Conservation (phyloP, 2,888 invertebrate species). For the Himalopsyche japonica region DNA sequence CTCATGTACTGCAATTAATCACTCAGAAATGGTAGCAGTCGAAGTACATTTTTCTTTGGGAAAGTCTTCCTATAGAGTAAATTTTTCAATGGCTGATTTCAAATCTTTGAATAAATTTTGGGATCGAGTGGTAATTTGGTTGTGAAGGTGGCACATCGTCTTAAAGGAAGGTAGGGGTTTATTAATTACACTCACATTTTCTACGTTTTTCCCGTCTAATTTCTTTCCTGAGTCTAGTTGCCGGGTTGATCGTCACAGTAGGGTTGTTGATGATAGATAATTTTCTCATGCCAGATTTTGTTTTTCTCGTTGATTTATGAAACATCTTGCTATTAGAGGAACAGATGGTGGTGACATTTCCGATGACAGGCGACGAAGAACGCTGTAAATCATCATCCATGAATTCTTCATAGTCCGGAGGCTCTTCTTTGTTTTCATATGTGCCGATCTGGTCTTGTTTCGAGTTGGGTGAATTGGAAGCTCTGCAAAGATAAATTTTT, state of each 20-base stretch:
- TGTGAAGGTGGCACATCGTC: too few species aligned
- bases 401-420: constrained; percentile 13
- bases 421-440: constrained; percentile 15
- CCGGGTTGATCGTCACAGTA: constrained; percentile 19
- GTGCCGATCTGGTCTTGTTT: constrained; percentile 2
- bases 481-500: neutral
- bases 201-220: constrained; percentile 1
- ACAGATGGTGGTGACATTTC: neutral
- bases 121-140: too few species aligned
- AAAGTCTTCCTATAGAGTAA: too few species aligned
- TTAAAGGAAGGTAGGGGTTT: too few species aligned
- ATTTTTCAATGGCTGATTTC: too few species aligned
- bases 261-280: constrained; percentile 21
- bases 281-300: neutral
- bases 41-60: too few species aligned
- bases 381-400: constrained; percentile 27
- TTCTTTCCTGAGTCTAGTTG: neutral
- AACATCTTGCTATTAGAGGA: neutral
- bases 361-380: constrained; percentile 1
- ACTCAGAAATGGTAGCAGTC: too few species aligned
- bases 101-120: too few species aligned
- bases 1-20: too few species aligned
- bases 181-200: constrained; percentile 4
- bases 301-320: neutral
- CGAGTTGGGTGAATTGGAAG: neutral